These are phyloP conservation scores for Calyptommatus sinebrachiatus DNA, from an alignment of 2,113 vertebrate genomes.

Conservation along the genomic window DNA sequence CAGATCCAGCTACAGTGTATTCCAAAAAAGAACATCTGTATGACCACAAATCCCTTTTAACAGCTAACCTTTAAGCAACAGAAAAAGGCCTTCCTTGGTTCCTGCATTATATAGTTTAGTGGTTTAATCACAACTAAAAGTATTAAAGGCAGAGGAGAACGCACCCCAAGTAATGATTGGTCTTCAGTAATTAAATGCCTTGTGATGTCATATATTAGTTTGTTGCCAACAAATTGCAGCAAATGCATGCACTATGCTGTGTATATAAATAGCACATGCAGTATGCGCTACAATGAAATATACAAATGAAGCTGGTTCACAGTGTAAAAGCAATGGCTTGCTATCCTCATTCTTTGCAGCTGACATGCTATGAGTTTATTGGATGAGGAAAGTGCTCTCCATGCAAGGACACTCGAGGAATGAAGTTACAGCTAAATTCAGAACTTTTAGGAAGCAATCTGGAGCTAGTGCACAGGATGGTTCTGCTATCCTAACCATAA, in stretches of 20 bases:
- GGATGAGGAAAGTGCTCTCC: neutral
- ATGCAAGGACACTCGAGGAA: neutral
- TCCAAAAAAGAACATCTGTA: neutral
- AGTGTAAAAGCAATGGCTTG: neutral
- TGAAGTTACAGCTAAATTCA: neutral
- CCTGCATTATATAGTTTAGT: neutral
- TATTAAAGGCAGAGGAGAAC: conserved; percentile 5
- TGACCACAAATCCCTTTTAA: neutral
- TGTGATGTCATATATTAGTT: neutral
- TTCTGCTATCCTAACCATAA: too few species aligned
- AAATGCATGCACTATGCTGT: neutral
- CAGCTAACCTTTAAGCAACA: neutral
- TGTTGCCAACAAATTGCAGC: neutral
- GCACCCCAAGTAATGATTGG: neutral
- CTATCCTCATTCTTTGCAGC: neutral
- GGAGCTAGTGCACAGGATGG: too few species aligned
- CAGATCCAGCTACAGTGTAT: neutral
- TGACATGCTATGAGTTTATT: too few species aligned
- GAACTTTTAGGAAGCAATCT: too few species aligned
- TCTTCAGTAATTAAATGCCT: neutral
- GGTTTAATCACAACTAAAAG: neutral
- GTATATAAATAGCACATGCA: neutral
- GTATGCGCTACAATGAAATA: too few species aligned
- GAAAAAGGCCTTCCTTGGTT: neutral
- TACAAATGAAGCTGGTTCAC: neutral